These are phyloP conservation scores for Amaurobius ferox DNA, from an alignment of 2,888 invertebrate species.

Conservation along the genomic window DNA sequence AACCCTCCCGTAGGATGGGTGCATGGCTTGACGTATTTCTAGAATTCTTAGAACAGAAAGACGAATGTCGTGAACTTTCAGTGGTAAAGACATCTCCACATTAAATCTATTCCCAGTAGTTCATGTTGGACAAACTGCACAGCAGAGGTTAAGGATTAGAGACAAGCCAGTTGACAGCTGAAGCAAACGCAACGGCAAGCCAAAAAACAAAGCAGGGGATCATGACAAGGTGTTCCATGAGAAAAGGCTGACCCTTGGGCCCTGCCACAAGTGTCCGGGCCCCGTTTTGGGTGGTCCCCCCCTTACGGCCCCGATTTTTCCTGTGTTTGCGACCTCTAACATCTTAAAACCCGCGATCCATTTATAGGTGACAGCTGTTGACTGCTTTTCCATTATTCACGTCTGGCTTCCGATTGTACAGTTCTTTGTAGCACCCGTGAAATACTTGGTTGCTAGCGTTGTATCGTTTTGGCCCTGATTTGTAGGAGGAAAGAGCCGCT, in stretches of 20 bases:
- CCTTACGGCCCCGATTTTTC: neutral
- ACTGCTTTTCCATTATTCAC: slow-evolving; percentile 52
- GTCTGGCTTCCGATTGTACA: slow-evolving; percentile 40
- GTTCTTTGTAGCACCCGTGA: slow-evolving; percentile 44
- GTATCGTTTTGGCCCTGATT: neutral
- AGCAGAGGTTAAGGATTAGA: slow-evolving; percentile 41
- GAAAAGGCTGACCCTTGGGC: slow-evolving; percentile 46
- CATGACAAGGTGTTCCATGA: slow-evolving; percentile 10
- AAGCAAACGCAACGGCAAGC: slow-evolving; percentile 17
- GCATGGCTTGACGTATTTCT: neutral
- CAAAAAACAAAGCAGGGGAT: neutral
- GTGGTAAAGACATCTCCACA: neutral
- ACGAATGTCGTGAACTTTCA: neutral
- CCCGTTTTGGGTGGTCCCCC: slow-evolving; percentile 50
- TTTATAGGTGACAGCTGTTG: slow-evolving; percentile 52
- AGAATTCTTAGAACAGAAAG: neutral
- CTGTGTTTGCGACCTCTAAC: slow-evolving; percentile 23
- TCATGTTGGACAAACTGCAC: slow-evolving; percentile 7
- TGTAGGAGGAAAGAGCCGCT: neutral
- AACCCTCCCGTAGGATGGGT: too few relatives aligned
- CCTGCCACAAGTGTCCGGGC: slow-evolving; percentile 17
- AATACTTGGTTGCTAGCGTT: slow-evolving; percentile 29
- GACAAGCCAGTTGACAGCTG: slow-evolving; percentile 44
- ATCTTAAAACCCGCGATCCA: slow-evolving; percentile 40
- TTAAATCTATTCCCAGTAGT: slow-evolving; percentile 23